Evolutionary conservation across 2,113 vertebrate species (phyloP).

Genomic region (Scomber colias): DNA sequence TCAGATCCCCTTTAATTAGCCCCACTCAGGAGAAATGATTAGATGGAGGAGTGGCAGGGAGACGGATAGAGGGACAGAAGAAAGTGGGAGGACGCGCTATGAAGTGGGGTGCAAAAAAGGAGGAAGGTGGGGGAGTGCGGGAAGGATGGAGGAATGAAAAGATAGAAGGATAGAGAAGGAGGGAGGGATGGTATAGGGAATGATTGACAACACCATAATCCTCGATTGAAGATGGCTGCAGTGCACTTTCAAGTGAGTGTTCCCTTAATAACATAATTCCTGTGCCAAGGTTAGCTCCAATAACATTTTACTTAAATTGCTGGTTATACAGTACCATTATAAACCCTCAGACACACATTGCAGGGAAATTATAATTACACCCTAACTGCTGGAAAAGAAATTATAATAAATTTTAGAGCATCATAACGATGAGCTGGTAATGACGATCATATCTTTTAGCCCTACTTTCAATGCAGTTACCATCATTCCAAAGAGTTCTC

Average conservation of each 20-base stretch:
- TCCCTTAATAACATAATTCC: constrained; percentile 22
- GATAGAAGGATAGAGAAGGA: not conserved
- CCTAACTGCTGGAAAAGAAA: not conserved
- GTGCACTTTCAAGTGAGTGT: constrained; percentile 10
- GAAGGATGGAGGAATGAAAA: constrained; percentile 3
- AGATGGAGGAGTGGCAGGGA: constrained; percentile 66
- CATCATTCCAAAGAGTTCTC: not conserved
- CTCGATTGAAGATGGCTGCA: constrained; percentile 41
- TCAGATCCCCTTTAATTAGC: constrained; percentile 79
- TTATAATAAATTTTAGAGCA: constrained; percentile 12
- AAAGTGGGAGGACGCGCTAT: constrained; percentile 24
- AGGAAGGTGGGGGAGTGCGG: constrained; percentile 4
- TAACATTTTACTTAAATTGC: constrained; percentile 36
- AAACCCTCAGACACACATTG: constrained; percentile 4
- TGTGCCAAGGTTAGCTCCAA: constrained; percentile 50
- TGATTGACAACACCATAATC: constrained; percentile 60
- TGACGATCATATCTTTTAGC: constrained; percentile 8
- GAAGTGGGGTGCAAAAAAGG: constrained; percentile 19
- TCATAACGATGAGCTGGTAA: constrained; percentile 14
- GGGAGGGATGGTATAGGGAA: constrained; percentile 8
- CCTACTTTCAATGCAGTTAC: not conserved
- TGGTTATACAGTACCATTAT: constrained; percentile 21
- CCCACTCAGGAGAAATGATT: constrained; percentile 72
- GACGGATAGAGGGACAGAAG: constrained; percentile 47
- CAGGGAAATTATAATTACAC: constrained; percentile 25